Evolutionary conservation across 2,113 vertebrate species (phyloP).

Genomic region (Alectura lathami): DNA sequence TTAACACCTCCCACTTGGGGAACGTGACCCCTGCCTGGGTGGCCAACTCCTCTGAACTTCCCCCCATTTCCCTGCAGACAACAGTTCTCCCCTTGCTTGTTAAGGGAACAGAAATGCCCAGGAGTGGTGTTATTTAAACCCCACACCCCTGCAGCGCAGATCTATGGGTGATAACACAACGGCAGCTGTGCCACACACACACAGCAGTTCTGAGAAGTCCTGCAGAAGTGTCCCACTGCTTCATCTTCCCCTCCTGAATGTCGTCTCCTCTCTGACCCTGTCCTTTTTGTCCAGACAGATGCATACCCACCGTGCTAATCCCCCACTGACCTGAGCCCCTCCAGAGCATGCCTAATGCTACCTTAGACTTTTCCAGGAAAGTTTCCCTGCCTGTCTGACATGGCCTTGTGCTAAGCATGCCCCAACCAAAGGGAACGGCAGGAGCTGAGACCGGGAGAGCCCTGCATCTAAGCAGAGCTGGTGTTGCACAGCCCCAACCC

Average conservation of each 20-base stretch:
- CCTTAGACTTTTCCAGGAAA: neutral
- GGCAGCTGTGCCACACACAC: accelerated
- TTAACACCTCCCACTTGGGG: neutral
- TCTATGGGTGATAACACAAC: neutral
- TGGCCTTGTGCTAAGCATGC: accelerated
- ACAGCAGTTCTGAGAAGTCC: neutral
- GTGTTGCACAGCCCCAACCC: neutral
- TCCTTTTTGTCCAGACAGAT: neutral
- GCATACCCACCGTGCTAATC: accelerated
- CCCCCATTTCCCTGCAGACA: neutral
- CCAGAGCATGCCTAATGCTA: neutral
- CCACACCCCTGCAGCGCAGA: neutral
- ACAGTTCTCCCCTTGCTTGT: neutral
- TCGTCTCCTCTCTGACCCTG: neutral
- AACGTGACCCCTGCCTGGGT: neutral
- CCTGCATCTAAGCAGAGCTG: neutral
- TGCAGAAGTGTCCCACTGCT: neutral
- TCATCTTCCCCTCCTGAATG: neutral
- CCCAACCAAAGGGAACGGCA: neutral
- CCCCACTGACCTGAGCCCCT: neutral
- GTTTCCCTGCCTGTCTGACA: neutral
- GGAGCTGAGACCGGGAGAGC: neutral
- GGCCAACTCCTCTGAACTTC: accelerated
- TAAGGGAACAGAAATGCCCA: neutral
- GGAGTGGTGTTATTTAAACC: neutral